Evolutionary conservation across 2,888 invertebrate species (phyloP), one percentile per base, ranked within the genome.

Genomic region (Timandra comae): DNA sequence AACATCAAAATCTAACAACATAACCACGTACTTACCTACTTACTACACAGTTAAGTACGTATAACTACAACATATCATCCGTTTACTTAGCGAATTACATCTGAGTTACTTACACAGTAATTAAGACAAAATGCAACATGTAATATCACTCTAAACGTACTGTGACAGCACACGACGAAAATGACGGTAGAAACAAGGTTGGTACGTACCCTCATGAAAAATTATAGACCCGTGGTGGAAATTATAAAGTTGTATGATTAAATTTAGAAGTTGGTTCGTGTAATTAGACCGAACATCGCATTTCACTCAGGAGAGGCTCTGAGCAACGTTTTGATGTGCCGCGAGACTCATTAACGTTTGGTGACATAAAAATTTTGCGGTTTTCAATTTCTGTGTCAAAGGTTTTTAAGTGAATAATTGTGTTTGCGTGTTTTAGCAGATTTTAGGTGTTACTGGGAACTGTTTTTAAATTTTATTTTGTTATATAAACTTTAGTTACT

Each of bases 161-260:
- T 38, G 35, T 40, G 33, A 33, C 19, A 36, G 35, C 28, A 35
- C 35, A 30, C 21, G 28, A 39, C 40, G 33, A 32, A 49, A 46
- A 46, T 43, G 40, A 43, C 40, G 41, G 38, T 34, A 41, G 42
- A 41, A n/a, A n/a, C n/a, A n/a, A 43, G 38, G 46, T 39, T 37
- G 35, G 16, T 5, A 31, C 29, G 41, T 46, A 46, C 56, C 48
- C 60, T 73, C 72, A 75, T 78, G 76, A 81, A 80, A 80, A 80
- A 79, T 81, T 74, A 80, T 75, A 70, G 66, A 66, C 68, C 61
- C 61, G 46, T 41, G 46, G 60, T 56, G 75, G 62, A 71, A 76
- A 77, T 81, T 75, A 71, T 66, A 57, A 82, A 85, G 64, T 84
- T 81, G 75, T 65, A 70, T 84, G 79, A 82, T 84, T 84, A 84